A percentile compares a stretch with the other conserved stretches of the same genome.
phyloP scores from a whole-genome alignment of 2,888 invertebrate genomes.

The Saturnia pavonia region DNA sequence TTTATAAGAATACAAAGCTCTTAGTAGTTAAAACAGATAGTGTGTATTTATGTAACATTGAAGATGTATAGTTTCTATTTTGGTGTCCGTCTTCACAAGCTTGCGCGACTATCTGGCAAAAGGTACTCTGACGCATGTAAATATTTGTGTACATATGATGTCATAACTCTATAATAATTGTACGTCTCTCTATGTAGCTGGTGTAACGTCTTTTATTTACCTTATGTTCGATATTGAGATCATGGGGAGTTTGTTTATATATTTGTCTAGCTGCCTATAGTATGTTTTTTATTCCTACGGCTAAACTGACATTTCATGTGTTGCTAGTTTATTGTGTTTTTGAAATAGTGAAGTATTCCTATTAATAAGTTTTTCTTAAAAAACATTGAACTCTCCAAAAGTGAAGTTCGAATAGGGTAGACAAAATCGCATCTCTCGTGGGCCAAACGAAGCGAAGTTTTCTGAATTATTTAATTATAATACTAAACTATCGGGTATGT shows the following conservation, averaged over 20 bases:
- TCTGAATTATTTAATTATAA: no score
- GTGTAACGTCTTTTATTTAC: neutral
- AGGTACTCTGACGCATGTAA: slow-evolving; percentile 10
- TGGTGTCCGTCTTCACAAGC: slow-evolving; percentile 6
- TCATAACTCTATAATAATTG: slow-evolving; percentile 1
- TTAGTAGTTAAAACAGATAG: neutral
- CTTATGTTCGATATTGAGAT: neutral
- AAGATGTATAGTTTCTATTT: slow-evolving; percentile 11
- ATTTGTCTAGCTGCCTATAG: neutral
- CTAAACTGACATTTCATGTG: no score
- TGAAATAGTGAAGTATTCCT: no score
- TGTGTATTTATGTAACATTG: slow-evolving; percentile 10
- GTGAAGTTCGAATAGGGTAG: no score
- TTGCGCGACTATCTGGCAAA: slow-evolving; percentile 12
- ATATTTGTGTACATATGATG: slow-evolving; percentile 8
- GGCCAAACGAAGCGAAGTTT: no score
- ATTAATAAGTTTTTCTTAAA: no score
- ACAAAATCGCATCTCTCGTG: no score
- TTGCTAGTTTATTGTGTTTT: no score
- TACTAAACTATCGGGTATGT: no score
- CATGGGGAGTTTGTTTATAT: neutral
- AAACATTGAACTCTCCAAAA: no score
- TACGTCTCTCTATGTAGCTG: neutral
- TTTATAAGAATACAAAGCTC: neutral
- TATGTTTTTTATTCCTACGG: no score